These are phyloP conservation scores for Actenoides lindsayi DNA, from an alignment of 2,113 vertebrate genomes.

Conservation along the genomic window DNA sequence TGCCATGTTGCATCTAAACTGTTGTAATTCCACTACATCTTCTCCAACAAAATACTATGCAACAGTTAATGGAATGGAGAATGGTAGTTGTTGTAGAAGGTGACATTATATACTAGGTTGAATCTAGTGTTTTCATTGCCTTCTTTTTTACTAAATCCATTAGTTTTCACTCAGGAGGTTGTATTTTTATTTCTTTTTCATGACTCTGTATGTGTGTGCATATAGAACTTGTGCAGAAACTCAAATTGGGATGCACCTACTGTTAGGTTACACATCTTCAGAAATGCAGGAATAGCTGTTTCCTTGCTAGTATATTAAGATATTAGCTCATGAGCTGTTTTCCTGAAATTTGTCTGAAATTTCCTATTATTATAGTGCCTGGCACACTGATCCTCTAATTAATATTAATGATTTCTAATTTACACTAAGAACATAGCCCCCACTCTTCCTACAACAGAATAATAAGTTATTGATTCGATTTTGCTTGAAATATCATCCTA, in stretches of 20 bases:
- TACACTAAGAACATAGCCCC: background rate
- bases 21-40: background rate
- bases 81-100: background rate
- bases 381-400: conserved; percentile 4
- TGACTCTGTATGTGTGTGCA: background rate
- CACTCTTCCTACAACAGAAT: background rate
- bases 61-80: conserved; percentile 27
- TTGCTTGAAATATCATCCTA: background rate
- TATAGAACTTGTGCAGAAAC: background rate
- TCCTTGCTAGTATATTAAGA: background rate
- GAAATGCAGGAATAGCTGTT: background rate
- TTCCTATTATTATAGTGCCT: background rate
- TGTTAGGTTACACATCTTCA: background rate
- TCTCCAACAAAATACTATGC: background rate
- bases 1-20: conserved; percentile 2
- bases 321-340: background rate
- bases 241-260: background rate
- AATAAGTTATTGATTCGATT: background rate
- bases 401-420: conserved; percentile 42
- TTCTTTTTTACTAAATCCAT: background rate
- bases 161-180: background rate
- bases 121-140: background rate
- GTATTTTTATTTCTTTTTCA: background rate
- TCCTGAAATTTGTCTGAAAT: background rate
- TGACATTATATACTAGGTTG: background rate